A percentile compares a stretch with the other conserved stretches of the same genome.
Evolutionary conservation across 2,113 vertebrate genomes (phyloP).

Genomic region (Nestor notabilis): DNA sequence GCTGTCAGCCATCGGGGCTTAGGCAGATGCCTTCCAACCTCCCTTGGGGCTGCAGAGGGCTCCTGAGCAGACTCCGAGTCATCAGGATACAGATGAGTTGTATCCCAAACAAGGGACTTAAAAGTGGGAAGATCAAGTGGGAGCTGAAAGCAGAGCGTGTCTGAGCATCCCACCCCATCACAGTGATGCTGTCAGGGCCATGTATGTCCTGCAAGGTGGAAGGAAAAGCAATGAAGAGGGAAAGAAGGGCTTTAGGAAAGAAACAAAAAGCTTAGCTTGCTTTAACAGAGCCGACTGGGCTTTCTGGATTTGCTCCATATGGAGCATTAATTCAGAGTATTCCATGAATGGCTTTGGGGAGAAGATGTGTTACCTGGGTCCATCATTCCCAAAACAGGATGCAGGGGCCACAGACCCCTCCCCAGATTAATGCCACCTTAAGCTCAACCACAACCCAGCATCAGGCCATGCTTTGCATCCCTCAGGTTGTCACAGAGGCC

Average conservation of each 20-base stretch:
- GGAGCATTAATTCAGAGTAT: slow-evolving; percentile 36
- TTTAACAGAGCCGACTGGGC: neutral
- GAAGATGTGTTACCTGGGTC: neutral
- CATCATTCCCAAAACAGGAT: neutral
- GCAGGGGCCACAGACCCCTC: neutral
- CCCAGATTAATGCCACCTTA: neutral
- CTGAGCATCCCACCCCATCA: neutral
- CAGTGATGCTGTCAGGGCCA: neutral
- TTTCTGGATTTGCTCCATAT: neutral
- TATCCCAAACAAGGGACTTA: neutral
- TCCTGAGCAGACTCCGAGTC: neutral
- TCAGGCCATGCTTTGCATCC: neutral
- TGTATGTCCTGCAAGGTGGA: neutral
- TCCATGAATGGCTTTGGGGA: neutral
- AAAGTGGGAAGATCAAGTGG: neutral
- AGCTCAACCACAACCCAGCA: accelerated
- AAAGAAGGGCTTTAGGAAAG: neutral
- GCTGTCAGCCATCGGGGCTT: neutral
- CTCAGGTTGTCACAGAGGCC: neutral
- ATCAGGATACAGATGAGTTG: neutral
- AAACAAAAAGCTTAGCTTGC: neutral
- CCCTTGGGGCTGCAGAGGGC: neutral
- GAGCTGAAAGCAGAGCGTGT: neutral
- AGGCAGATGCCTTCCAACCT: neutral
- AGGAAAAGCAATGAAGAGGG: neutral